A percentile compares a stretch with the other conserved stretches of the same genome.
phyloP scores from a whole-genome alignment of 2,113 vertebrate genomes.

The Zosterops hypoxanthus region DNA sequence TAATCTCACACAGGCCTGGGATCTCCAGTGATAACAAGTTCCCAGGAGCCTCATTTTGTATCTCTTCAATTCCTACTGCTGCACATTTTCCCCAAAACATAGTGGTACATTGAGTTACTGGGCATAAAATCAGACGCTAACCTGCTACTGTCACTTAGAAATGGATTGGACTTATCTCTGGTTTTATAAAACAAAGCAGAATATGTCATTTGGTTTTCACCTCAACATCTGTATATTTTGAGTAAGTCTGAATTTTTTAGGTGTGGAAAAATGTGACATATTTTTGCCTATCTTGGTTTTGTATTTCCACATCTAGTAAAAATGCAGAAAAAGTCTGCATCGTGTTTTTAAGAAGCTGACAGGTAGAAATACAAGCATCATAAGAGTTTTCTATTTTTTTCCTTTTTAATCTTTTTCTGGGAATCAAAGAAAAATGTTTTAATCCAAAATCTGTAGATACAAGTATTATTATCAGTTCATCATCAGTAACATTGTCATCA shows the following conservation, averaged over 20 bases:
- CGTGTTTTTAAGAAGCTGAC: neutral
- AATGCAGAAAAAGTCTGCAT: neutral
- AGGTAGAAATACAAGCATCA: neutral
- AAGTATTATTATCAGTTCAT: neutral
- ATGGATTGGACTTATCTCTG: neutral
- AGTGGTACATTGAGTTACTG: neutral
- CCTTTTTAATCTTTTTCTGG: neutral
- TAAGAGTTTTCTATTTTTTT: neutral
- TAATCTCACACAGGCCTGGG: neutral
- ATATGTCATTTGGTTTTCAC: neutral
- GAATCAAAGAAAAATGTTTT: neutral
- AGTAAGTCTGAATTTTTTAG: neutral
- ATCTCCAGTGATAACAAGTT: neutral
- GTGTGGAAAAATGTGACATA: neutral
- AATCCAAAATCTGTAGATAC: neutral
- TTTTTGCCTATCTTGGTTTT: fast-evolving
- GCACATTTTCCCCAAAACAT: neutral
- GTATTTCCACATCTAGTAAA: neutral
- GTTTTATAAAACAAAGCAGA: neutral
- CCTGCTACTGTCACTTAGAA: neutral
- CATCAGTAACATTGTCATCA: neutral
- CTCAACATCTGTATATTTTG: neutral
- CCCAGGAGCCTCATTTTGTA: neutral
- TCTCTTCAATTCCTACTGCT: neutral
- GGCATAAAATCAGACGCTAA: neutral